These are phyloP conservation scores for Paedocypris sp. DNA, from an alignment of 2,113 vertebrate species.

Conservation along the genomic window DNA sequence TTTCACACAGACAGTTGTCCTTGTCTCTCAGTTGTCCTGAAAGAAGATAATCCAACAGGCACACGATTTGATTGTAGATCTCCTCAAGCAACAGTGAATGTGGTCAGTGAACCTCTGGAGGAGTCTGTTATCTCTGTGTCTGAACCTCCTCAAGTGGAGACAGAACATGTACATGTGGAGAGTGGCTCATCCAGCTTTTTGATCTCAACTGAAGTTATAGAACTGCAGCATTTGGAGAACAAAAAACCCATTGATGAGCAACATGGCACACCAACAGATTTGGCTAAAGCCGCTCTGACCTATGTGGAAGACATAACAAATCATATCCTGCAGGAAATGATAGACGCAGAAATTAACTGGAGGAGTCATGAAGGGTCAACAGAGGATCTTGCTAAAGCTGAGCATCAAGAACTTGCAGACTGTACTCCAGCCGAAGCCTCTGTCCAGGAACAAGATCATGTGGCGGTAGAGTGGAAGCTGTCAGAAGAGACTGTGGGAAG, in stretches of 20 bases:
- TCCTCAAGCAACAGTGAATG: neutral
- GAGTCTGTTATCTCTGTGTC: neutral
- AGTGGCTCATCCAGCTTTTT: neutral
- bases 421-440: neutral
- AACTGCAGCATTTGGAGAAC: neutral
- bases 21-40: no score
- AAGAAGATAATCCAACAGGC: no score
- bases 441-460: neutral
- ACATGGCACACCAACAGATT: neutral
- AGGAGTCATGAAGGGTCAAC: conserved; percentile 11
- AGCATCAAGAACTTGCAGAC: conserved; percentile 11
- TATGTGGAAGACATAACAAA: neutral
- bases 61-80: neutral
- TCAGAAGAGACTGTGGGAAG: neutral
- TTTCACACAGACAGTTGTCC: neutral
- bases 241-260: neutral
- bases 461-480: neutral
- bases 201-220: neutral
- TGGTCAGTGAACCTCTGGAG: neutral
- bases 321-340: conserved; percentile 4
- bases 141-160: neutral
- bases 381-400: conserved; percentile 36
- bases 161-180: neutral
- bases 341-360: conserved; percentile 1
- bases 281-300: neutral